Evolutionary conservation across 1,140 invertebrate genomes (phyloP), one percentile per base, ranked within the genome.

Genomic region (Forficula auricularia): DNA sequence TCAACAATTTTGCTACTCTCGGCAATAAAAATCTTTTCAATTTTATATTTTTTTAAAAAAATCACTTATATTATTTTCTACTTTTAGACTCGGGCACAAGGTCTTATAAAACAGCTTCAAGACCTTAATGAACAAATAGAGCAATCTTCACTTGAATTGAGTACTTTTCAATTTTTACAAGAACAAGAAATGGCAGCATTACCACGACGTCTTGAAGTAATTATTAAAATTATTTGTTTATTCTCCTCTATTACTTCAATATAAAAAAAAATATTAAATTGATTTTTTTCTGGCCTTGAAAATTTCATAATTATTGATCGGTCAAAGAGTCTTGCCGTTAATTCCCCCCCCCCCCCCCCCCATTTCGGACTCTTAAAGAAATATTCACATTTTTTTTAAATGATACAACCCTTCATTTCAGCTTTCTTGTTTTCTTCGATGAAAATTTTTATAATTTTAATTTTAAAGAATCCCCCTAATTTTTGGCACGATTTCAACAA

Each of bases 171-270:
- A 51, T 84, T 87, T 59, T 67, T 97, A 6, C 75, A 85, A 54
- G 73, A 85, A 27, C 84, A 95, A 59, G 95, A 98, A 65, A 75
- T 77, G 48, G 75, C 74, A 16, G 94, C 94, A 19, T 79, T 98
- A 49, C 85, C 88, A 2, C 76, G 88, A 49, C 69, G 95, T 56
- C 67, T 95, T 51, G 79, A 86, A 61, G 79, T 82, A 54, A 58
- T 27, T 50, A 12, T n/a, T 18, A 6, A 38, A 1, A 38, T 38
- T 18, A 9, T 38, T 1, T 38, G n/a, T n/a, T n/a, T n/a, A n/a
- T n/a, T n/a, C n/a, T n/a, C n/a, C n/a, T n/a, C n/a, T n/a, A n/a
- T n/a, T n/a, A n/a, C n/a, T n/a, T n/a, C n/a, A n/a, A n/a, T n/a
- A n/a, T n/a, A n/a, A 16, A 12, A 19, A 19, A 15, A 9, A 6